Base-by-base conservation (phyloP, 2,888 invertebrate genomes). In the Ochropacha duplaris region DNA sequence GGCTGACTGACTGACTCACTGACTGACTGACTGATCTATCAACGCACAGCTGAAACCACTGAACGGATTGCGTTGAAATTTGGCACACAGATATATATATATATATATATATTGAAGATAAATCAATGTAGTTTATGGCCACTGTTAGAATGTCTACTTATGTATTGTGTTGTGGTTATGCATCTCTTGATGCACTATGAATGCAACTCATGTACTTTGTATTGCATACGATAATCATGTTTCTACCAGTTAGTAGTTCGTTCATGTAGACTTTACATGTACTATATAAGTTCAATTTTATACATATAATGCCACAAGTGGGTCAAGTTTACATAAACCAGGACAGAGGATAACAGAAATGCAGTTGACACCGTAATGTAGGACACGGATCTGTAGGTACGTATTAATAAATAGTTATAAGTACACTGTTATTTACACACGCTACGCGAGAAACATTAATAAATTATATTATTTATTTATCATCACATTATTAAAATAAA, bases 301-400 rank as follows among this genome's bases (percentile, higher is more conserved):
- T 79, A 83, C 76, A 79, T 81, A 75, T 75, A 77, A 70, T 67
- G 74, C 61, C 50, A 64, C 66, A 90, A 86, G 77, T 90, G 68
- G 88, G 91, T 88, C 91, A 91, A 91, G 91, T 89, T 90, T 88
- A 86, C 76, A 73, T 76, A 84, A 88, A 84, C 83, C 84, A 87
- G 90, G 86, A 78, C 90, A 86, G 90, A 90, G 90, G 90, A 91
- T 87, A 90, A 88, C 83, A 86, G 78, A 86, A 79, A 78, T 85
- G 84, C 84, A 86, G 79, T 86, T 83, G 86, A 83, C 82, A 82
- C 76, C 77, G 77, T 73, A 65, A 80, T 77, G 78, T 81, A 83
- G 86, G 85, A 81, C 75, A 64, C 66, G 62, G 67, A 61, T 34
- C 55, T 61, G 59, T 64, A 31, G 11, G 31, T 64, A 31, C 31